Conservation (phyloP, 1,140 invertebrate species). For the Holotrichia oblita region DNA sequence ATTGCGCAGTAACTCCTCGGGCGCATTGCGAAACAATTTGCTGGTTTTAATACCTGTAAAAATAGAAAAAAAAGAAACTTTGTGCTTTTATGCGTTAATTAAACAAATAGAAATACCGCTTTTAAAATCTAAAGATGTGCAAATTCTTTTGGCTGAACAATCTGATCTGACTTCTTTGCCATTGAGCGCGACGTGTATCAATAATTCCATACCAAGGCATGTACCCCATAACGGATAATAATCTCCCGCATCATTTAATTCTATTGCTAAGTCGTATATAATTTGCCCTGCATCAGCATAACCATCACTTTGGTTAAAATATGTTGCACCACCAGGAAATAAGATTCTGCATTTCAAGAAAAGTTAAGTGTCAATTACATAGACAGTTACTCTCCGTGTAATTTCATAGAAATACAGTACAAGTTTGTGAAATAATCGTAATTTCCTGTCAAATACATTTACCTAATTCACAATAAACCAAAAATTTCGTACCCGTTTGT, state of each 20-base stretch:
- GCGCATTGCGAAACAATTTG: conserved; percentile 66
- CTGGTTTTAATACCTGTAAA: conserved; percentile 51
- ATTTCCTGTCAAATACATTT: neutral
- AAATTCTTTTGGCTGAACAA: conserved; percentile 68
- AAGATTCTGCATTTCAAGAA: conserved; percentile 67
- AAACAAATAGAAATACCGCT: neutral
- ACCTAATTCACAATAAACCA: neutral
- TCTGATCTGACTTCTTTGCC: conserved; percentile 65
- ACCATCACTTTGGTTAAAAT: conserved; percentile 71
- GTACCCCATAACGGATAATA: conserved; percentile 90
- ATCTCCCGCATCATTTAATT: conserved; percentile 74
- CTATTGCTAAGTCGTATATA: conserved; percentile 72
- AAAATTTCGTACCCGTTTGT: conserved; percentile 72
- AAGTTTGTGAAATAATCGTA: neutral
- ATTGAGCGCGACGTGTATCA: conserved; percentile 73
- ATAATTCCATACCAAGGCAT: conserved; percentile 89
- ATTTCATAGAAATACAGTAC: neutral
- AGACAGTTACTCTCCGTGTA: neutral
- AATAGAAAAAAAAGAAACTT: conserved; percentile 31
- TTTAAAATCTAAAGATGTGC: neutral
- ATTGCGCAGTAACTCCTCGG: conserved; percentile 65
- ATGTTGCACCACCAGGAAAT: conserved; percentile 78
- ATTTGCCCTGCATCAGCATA: conserved; percentile 78
- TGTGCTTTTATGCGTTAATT: neutral
- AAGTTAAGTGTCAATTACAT: neutral